Percentiles rank a stretch among this genome's conserved stretches.
phyloP scores from a whole-genome alignment of 1,140 invertebrate species.

The Eumeta japonica region DNA sequence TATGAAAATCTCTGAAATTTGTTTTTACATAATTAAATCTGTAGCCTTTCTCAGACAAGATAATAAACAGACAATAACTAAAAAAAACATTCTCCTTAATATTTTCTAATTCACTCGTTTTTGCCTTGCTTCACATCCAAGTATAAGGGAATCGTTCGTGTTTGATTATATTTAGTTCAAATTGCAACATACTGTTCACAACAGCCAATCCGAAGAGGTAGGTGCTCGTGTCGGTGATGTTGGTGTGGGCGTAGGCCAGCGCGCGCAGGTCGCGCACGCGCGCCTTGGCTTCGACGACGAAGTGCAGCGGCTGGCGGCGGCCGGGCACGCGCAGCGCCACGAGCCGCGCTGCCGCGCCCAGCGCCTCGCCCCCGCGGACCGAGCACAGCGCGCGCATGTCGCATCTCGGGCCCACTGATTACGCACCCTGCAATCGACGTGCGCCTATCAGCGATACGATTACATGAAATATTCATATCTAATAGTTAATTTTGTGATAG shows the following conservation, averaged over 20 bases:
- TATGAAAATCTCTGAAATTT: too few relatives aligned
- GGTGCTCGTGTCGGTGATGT: constrained; percentile 62
- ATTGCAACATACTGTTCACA: constrained; percentile 64
- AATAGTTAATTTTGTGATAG: too few relatives aligned
- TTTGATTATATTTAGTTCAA: too few relatives aligned
- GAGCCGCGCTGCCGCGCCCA: constrained; percentile 45
- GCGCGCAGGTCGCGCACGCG: constrained; percentile 67
- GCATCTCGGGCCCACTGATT: constrained; percentile 55
- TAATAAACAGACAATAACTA: too few relatives aligned
- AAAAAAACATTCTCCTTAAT: too few relatives aligned
- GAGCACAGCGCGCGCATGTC: constrained; percentile 59
- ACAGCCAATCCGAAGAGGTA: constrained; percentile 71
- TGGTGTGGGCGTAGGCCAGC: constrained; percentile 62
- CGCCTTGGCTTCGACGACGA: constrained; percentile 66
- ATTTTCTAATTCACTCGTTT: too few relatives aligned
- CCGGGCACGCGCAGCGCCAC: constrained; percentile 46
- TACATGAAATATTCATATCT: too few relatives aligned
- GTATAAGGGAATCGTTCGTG: too few relatives aligned
- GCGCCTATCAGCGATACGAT: background rate
- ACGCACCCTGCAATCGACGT: constrained; percentile 40
- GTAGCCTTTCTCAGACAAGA: too few relatives aligned
- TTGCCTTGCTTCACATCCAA: too few relatives aligned
- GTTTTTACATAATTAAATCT: too few relatives aligned
- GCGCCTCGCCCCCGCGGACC: constrained; percentile 53
- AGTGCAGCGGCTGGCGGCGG: constrained; percentile 46